These are phyloP conservation scores for Venustoraphidia nigricollis DNA, from an alignment of 2,888 invertebrate species.

Conservation along the genomic window DNA sequence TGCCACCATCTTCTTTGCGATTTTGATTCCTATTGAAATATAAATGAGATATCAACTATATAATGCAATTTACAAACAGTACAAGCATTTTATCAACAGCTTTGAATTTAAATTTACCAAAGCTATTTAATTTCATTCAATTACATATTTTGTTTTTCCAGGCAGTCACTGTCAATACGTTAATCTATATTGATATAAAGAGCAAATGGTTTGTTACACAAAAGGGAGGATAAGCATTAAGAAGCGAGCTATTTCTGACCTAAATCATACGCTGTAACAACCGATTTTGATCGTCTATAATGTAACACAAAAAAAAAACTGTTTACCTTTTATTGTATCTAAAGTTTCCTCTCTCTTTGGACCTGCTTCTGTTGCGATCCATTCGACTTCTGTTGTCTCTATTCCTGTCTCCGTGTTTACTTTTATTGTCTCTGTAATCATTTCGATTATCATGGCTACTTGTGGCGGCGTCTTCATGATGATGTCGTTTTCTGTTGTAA, in stretches of 20 bases:
- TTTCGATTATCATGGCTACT: slow-evolving; percentile 3
- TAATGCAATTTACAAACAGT: neutral
- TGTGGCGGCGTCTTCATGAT: slow-evolving; percentile 1
- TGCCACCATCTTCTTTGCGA: slow-evolving; percentile 17
- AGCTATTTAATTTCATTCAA: no score
- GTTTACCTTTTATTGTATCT: neutral
- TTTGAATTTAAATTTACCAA: neutral
- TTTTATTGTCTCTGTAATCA: slow-evolving; percentile 5
- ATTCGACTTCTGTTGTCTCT: slow-evolving; percentile 8
- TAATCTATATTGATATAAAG: no score
- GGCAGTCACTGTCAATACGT: no score
- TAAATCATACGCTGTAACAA: no score
- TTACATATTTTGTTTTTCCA: no score
- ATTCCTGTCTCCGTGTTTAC: slow-evolving; percentile 4
- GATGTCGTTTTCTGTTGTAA: slow-evolving; percentile 1
- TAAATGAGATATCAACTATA: neutral
- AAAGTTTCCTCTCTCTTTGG: neutral
- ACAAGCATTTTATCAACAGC: neutral
- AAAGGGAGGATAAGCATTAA: no score
- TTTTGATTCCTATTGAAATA: slow-evolving; percentile 1
- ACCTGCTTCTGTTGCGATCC: slow-evolving; percentile 3
- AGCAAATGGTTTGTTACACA: no score
- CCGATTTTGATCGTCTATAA: no score
- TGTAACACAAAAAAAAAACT: no score
- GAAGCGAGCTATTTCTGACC: no score